Conservation (phyloP, 2,797 vertebrate genomes). For the Martes flavigula region DNA sequence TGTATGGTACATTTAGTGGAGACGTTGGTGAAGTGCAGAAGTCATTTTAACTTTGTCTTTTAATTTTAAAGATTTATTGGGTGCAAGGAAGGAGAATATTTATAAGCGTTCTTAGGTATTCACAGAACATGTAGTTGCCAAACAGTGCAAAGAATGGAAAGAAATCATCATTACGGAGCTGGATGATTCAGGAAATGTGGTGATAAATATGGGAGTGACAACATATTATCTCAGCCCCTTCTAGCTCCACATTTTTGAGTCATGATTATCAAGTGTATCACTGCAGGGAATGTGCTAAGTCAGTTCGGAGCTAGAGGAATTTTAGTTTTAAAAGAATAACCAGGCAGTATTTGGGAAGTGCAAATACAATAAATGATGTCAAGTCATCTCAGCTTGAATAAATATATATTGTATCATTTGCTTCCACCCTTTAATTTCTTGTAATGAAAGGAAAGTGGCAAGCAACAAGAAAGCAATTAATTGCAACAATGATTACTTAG, state of each 20-base stretch:
- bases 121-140: constrained; percentile 77
- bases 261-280: constrained; percentile 48
- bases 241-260: constrained; percentile 70
- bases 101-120: constrained; percentile 73
- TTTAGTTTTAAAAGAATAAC: constrained; percentile 63
- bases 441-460: constrained; percentile 62
- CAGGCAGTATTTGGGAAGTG: constrained; percentile 4
- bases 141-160: constrained; percentile 74
- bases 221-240: constrained; percentile 72
- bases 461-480: constrained; percentile 72
- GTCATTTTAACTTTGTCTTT: constrained; percentile 82
- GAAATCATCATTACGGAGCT: constrained; percentile 80
- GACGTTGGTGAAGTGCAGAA: constrained; percentile 69
- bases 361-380: constrained; percentile 46
- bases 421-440: constrained; percentile 64
- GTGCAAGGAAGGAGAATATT: constrained; percentile 69
- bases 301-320: constrained; percentile 43
- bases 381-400: constrained; percentile 53
- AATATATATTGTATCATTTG: constrained; percentile 61
- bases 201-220: constrained; percentile 81
- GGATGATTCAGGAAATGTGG: constrained; percentile 81
- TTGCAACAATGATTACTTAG: constrained; percentile 54
- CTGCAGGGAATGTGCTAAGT: constrained; percentile 39
- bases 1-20: constrained; percentile 73
- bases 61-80: constrained; percentile 80